phyloP scores from a whole-genome alignment of 2,888 invertebrate genomes.

The Lasioglossum marginatum region DNA sequence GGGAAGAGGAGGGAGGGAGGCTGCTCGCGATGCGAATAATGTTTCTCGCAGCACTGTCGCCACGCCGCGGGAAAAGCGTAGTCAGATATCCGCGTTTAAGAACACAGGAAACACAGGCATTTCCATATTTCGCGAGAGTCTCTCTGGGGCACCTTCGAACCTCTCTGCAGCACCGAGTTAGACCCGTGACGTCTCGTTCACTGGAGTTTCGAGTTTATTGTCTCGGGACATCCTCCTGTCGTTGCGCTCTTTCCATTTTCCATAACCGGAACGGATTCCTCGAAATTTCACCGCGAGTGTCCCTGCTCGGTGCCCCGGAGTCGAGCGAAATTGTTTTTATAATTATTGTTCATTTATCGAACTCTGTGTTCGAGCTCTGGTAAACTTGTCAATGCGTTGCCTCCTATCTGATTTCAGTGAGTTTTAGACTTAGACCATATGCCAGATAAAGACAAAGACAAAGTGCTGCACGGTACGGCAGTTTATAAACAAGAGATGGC shows the following conservation, averaged over 20 bases:
- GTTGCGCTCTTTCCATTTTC: constrained; percentile 57
- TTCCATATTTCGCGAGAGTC: constrained; percentile 53
- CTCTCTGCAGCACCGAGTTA: constrained; percentile 53
- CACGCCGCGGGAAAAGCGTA: background rate
- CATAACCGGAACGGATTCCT: constrained; percentile 37
- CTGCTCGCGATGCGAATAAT: constrained; percentile 6
- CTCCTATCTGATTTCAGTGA: too few relatives aligned
- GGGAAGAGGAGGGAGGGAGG: too few relatives aligned
- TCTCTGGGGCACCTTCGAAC: constrained; percentile 31
- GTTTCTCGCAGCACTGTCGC: background rate
- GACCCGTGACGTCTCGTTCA: constrained; percentile 48
- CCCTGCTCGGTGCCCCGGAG: too few relatives aligned
- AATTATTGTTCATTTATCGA: background rate
- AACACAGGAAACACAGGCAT: constrained; percentile 41
- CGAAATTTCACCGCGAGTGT: constrained; percentile 60
- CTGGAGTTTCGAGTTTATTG: constrained; percentile 60
- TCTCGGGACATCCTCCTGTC: constrained; percentile 37
- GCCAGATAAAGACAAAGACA: too few relatives aligned
- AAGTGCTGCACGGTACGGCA: too few relatives aligned
- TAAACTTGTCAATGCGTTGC: too few relatives aligned
- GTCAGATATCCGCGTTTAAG: constrained; percentile 4
- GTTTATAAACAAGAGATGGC: too few relatives aligned
- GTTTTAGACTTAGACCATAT: too few relatives aligned
- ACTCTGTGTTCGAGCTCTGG: background rate
- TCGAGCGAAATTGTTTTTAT: background rate